Evolutionary conservation across 1,140 invertebrate genomes (phyloP), one percentile per base, ranked within the genome.

Genomic region (Hetaerina americana): DNA sequence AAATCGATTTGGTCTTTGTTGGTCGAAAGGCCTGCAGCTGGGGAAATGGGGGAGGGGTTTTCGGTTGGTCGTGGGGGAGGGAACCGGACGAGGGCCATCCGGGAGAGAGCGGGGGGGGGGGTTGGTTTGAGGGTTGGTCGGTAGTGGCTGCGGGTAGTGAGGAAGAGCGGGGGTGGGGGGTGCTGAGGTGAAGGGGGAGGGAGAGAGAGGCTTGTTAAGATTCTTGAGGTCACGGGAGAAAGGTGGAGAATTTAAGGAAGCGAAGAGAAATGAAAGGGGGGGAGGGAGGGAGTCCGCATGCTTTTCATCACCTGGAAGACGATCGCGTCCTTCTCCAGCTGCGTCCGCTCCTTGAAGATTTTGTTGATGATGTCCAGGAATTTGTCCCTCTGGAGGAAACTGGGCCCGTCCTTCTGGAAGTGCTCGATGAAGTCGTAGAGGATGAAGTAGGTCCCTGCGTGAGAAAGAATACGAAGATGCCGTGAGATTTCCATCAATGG

Each of bases 341-440:
- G 85, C 26, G 89, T 88, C 84, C 91, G 89, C 77, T 93, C 92
- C 79, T 92, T 92, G 82, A 94, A 95, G 77, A 95, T 93, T 26
- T 88, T 90, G 80, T 93, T 90, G 78, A 94, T 88, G 75, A 94
- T 94, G 73, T 90, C 89, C 70, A 93, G 81, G 80, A 93, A 94
- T 79, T 92, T 93, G 73, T 93, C 90, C 71, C 92, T 83, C 73
- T 90, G 87, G 73, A 95, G 81, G 75, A 88, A 88, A 78, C 88
- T 93, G 0, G 91, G 87, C 29, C 88, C 87, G 79, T 94, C 92
- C 79, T 93, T 94, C 79, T 93, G 90, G 76, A 95, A 94, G 81
- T 91, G 91, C 79, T 93, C 91, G 76, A 93, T 89, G 81, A 94
- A 95, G 81, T 95, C 92, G 85, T 95, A 95, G 28, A 95, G 84